Evolutionary conservation across 2,113 vertebrate genomes (phyloP).

Genomic region (Anhinga rufa): DNA sequence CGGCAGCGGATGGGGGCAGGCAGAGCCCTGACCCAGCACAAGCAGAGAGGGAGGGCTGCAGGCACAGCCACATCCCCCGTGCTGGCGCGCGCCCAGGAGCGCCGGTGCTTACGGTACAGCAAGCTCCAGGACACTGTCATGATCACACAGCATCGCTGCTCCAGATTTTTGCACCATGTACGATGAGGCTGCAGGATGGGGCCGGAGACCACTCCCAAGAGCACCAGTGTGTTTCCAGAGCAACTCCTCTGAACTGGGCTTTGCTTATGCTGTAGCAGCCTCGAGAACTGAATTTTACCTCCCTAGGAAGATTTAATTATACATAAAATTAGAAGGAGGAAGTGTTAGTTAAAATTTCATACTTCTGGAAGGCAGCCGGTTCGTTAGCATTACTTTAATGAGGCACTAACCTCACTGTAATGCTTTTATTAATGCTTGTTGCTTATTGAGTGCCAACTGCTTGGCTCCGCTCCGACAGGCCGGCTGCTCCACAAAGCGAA

Average conservation of each 20-base stretch:
- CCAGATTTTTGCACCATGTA: rapidly evolving
- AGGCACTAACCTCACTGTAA: conserved; percentile 49
- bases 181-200: not conserved
- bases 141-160: rapidly evolving
- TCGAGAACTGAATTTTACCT: not conserved
- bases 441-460: conserved; percentile 38
- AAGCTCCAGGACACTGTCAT: not conserved
- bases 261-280: not conserved
- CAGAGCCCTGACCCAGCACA: not conserved
- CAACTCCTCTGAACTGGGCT: not conserved
- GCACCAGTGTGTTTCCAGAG: not conserved
- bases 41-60: not conserved
- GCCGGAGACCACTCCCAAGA: not conserved
- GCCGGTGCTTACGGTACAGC: rapidly evolving
- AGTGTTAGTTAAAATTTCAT: conserved; percentile 34
- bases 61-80: not conserved
- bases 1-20: not conserved
- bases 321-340: conserved; percentile 51
- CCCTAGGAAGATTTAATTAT: conserved; percentile 7
- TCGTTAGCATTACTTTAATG: conserved; percentile 60
- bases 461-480: conserved; percentile 52
- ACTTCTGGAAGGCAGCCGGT: conserved; percentile 40
- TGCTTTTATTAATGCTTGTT: conserved; percentile 43
- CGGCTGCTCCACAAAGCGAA: conserved; percentile 23
- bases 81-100: rapidly evolving